A percentile compares a stretch with the other conserved stretches of the same genome.
Conservation (phyloP, 2,797 vertebrate species). For the Amblyopsis hoosieri region DNA sequence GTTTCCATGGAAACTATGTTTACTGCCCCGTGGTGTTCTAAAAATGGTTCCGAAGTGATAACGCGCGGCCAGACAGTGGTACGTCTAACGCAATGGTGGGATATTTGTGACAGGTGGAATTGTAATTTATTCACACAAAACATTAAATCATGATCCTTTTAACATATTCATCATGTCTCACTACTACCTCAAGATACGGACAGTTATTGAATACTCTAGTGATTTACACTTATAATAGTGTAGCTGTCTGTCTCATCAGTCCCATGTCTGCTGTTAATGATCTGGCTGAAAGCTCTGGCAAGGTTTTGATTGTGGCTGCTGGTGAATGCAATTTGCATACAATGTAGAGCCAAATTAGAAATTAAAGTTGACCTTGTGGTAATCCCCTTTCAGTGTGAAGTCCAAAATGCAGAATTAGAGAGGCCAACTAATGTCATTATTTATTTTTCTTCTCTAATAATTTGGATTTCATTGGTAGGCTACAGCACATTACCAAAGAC, state of each 20-base stretch:
- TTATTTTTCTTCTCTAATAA: constrained; percentile 41
- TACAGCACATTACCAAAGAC: constrained; percentile 19
- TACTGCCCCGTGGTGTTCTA: constrained; percentile 82
- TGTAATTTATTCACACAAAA: not conserved
- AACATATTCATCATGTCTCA: not conserved
- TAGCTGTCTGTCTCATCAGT: not conserved
- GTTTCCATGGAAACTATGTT: constrained; percentile 92
- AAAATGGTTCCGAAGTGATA: constrained; percentile 88
- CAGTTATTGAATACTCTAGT: not conserved
- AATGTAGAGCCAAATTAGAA: constrained; percentile 51
- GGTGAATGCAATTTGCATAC: constrained; percentile 49
- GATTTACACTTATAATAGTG: not conserved
- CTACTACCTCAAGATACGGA: too few relatives aligned
- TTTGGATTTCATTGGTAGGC: constrained; percentile 10
- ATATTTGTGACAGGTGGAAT: constrained; percentile 68
- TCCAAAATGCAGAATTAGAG: constrained; percentile 48
- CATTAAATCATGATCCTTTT: not conserved
- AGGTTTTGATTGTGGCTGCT: constrained; percentile 38
- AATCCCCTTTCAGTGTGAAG: constrained; percentile 39
- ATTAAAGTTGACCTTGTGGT: constrained; percentile 59
- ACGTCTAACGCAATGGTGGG: constrained; percentile 73
- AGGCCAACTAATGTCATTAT: constrained; percentile 48
- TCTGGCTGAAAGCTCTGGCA: constrained; percentile 30
- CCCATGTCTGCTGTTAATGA: constrained; percentile 14
- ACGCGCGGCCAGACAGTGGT: constrained; percentile 23